Evolutionary conservation across 2,888 invertebrate species (phyloP), one percentile per base, ranked within the genome.

Genomic region (Cosmia pyralina): DNA sequence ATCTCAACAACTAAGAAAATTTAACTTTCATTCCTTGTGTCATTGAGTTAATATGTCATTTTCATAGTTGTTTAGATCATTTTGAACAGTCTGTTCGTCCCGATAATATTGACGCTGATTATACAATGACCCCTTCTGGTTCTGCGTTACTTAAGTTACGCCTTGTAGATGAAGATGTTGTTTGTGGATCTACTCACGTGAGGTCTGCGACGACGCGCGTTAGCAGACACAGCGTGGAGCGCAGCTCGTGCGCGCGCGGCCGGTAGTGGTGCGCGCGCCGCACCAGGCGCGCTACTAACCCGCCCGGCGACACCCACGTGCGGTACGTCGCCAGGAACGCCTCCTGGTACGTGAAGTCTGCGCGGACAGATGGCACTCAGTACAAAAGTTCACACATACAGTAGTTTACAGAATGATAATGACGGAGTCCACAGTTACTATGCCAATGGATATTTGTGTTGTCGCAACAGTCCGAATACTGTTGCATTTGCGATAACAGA

Each of bases 321-420:
- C 99, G 97, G 96, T 99, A 99, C 77, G 99, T 99, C 70, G 99
- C 99, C 87, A 99, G 97, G 96, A 99, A 99, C 82, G 99, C 99
- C 96, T 99, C 99, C 96, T 99, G 99, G 96, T 98, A 99, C 93
- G 98, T 97, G 95, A 99, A 98, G 94, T 98, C 98, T 98, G 96
- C 77, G 78, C 85, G 80, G 75, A 80, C 85, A 88, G 57, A 7
- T 4, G 2, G 0, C 58, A 52, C 58, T 75, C 60, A 69, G 34
- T 67, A 73, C 52, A 44, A 13, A 46, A 22, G 8, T 2, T n/a
- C 38, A 15, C 13, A 28, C 41, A 11, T 19, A n/a, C 6, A 57
- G 2, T 1, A 13, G 22, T 59, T 48, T 60, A 71, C 76, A 81
- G 68, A 28, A 28, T 28, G 28, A 38, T 69, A 44, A 63, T 50